Conservation (phyloP, 2,113 vertebrate genomes). For the Struthidea cinerea region DNA sequence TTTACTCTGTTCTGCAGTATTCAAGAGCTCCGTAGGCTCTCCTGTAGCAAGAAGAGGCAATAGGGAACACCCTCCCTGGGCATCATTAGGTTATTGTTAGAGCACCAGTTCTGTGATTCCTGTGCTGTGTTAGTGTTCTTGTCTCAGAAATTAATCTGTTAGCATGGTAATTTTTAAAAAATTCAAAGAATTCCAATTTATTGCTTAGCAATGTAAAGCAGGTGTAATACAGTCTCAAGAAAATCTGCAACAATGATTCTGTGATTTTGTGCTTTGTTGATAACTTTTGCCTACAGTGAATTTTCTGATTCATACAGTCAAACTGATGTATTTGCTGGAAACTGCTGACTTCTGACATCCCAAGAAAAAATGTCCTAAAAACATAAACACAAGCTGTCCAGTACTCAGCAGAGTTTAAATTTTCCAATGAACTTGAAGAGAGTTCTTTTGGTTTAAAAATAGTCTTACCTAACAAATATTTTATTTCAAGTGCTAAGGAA, state of each 20-base stretch:
- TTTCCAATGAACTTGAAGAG: neutral
- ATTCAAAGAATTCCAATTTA: neutral
- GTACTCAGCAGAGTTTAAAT: neutral
- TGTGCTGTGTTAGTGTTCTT: neutral
- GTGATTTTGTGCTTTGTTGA: neutral
- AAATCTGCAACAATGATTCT: neutral
- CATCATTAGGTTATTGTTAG: neutral
- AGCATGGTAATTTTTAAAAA: neutral
- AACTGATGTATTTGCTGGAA: neutral
- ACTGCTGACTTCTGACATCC: neutral
- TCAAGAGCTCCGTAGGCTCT: neutral
- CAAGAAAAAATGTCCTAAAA: neutral
- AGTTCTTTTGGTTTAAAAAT: neutral
- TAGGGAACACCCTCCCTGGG: neutral
- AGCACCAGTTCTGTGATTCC: neutral
- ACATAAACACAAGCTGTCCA: neutral
- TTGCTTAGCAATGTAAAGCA: neutral
- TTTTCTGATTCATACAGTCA: neutral
- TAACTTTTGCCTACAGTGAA: neutral
- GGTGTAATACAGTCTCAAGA: neutral
- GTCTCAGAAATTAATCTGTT: neutral
- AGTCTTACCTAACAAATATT: neutral
- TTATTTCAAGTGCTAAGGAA: neutral
- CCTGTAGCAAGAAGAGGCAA: neutral
- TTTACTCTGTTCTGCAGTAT: neutral